Evolutionary conservation across 2,888 invertebrate genomes (phyloP), one percentile per base, ranked within the genome.

Genomic region (Nomada flava): DNA sequence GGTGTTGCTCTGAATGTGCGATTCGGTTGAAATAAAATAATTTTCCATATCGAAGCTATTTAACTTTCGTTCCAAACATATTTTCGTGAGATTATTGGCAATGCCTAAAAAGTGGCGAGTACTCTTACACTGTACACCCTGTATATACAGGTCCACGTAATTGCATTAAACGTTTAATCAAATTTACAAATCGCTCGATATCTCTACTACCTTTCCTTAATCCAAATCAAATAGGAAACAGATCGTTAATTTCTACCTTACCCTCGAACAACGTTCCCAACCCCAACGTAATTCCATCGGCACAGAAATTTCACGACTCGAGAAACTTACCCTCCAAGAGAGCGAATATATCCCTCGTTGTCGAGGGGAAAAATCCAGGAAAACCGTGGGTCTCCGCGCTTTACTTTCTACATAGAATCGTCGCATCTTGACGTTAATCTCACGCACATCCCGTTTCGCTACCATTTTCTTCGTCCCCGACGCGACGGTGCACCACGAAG

Each of bases 371-470:
- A 53, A n/a, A 15, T 3, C 53, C 2, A 15, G 42, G 10, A 47
- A 44, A 65, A 44, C 20, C 47, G 29, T 47, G 11, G 20, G 60
- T 50, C 57, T 18, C 2, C 26, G 2, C 55, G 59, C 13, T 74
- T 68, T 74, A 68, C 59, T 68, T 59, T 23, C 9, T 9, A 18
- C 36, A 36, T 7, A 7, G 29, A 68, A 68, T 59, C 50, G 50
- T 52, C 44, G 15, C 68, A 50, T 36, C 74, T 44, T 26, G 60
- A 50, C 50, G 65, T 26, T 69, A 75, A 75, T 68, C 68, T 59
- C 59, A 18, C 15, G 44, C 44, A 23, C 42, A 42, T 29, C 23
- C 68, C 44, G 2, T 3, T 18, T 26, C 26, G n/a, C 15, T 26
- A 59, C 50, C 52, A 26, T 74, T 75, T 74, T 23, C 60, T 2